Conservation (phyloP, 2,888 invertebrate genomes). For the Dendrolimus pini region DNA sequence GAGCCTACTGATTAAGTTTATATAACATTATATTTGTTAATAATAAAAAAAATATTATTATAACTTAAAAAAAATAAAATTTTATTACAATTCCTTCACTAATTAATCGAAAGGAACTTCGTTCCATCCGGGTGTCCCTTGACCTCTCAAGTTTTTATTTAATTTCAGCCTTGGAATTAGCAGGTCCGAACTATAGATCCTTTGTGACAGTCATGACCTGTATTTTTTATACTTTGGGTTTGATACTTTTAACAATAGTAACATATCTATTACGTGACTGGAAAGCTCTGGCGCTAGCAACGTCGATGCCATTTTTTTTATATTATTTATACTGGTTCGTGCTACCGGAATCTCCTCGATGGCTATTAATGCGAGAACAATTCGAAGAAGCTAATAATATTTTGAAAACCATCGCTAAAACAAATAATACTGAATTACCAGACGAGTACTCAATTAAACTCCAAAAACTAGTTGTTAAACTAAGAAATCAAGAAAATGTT, state of each 20-base stretch:
- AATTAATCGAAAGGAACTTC: too few species aligned
- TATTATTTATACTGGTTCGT: slow-evolving; percentile 92
- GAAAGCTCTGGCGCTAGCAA: slow-evolving; percentile 86
- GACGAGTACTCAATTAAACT: slow-evolving; percentile 83
- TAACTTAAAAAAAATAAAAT: too few species aligned
- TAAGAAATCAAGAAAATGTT: slow-evolving; percentile 72
- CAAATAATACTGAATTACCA: slow-evolving; percentile 87
- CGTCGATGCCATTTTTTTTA: slow-evolving; percentile 89
- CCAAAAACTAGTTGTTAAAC: slow-evolving; percentile 82
- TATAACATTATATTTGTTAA: too few species aligned
- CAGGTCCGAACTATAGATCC: slow-evolving; percentile 93
- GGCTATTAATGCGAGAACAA: slow-evolving; percentile 90
- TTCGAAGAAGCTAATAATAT: slow-evolving; percentile 89
- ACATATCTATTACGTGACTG: slow-evolving; percentile 91
- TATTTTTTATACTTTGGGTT: slow-evolving; percentile 91
- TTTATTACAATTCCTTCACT: too few species aligned
- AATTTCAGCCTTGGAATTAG: slow-evolving; percentile 89
- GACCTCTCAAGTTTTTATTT: too few species aligned
- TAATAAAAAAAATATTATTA: too few species aligned
- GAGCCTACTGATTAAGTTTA: too few species aligned
- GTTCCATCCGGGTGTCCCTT: too few species aligned
- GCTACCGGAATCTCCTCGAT: slow-evolving; percentile 93
- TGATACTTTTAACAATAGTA: slow-evolving; percentile 89
- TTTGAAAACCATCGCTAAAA: slow-evolving; percentile 84
- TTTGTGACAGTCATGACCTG: slow-evolving; percentile 96